Evolutionary conservation across 2,797 vertebrate genomes (phyloP).

Genomic region (Steatocranus sp.): DNA sequence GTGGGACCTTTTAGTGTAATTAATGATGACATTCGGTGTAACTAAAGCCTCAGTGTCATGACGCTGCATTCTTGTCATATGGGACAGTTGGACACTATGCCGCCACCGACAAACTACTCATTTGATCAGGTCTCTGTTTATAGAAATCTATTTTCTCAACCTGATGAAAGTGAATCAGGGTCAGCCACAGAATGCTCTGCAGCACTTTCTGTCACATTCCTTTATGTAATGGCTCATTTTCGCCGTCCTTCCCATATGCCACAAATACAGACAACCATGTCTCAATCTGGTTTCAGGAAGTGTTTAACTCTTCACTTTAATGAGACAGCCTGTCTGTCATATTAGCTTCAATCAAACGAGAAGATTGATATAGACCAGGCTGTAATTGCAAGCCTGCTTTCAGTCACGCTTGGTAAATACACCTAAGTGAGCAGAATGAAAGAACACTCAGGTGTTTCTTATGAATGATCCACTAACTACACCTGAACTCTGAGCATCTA

Average conservation of each 20-base stretch:
- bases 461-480: neutral
- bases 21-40: neutral
- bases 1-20: neutral
- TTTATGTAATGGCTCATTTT: neutral
- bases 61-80: neutral
- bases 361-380: neutral
- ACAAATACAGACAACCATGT: neutral
- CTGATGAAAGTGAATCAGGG: neutral
- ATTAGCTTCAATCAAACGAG: neutral
- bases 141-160: neutral
- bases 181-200: neutral
- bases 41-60: neutral
- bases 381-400: neutral
- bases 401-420: neutral
- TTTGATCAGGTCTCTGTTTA: neutral
- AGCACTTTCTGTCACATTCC: neutral
- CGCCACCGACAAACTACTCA: accelerated
- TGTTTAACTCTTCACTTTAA: constrained; percentile 2
- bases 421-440: neutral
- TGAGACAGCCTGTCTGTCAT: neutral
- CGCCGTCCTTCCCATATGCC: neutral
- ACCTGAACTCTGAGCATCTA: neutral
- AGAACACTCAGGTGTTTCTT: neutral
- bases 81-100: neutral
- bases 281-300: constrained; percentile 18